These are phyloP conservation scores for Lasioglossum calceatum DNA, from an alignment of 2,888 invertebrate genomes.

Conservation along the genomic window DNA sequence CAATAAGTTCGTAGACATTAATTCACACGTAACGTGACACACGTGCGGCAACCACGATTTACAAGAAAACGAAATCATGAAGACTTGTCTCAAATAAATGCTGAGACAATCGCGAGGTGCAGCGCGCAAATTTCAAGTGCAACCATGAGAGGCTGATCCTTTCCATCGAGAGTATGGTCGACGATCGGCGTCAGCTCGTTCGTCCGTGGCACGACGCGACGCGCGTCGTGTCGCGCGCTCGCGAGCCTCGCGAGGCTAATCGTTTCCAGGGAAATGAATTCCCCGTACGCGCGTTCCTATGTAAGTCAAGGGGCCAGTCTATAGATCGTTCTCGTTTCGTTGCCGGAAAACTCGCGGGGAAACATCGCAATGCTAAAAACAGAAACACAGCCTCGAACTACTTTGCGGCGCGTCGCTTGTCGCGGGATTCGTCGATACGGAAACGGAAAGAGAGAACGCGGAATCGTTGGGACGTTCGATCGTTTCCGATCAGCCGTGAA, in stretches of 20 bases:
- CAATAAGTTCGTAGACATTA: too few relatives aligned
- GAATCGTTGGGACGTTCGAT: neutral
- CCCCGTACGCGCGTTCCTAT: conserved; percentile 1
- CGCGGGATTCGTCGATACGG: neutral
- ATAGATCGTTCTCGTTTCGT: conserved; percentile 9
- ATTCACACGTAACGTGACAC: too few relatives aligned
- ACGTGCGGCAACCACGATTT: too few relatives aligned
- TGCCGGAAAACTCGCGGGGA: neutral
- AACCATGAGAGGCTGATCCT: neutral
- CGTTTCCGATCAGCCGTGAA: neutral
- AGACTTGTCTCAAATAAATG: too few relatives aligned
- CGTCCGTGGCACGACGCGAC: neutral
- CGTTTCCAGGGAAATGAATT: conserved; percentile 14
- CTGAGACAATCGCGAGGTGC: too few relatives aligned
- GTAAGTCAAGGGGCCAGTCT: conserved; percentile 20
- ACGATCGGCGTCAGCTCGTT: neutral
- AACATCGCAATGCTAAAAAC: neutral
- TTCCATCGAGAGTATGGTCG: neutral
- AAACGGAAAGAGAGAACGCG: neutral
- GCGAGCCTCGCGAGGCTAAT: neutral
- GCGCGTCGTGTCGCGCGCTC: neutral
- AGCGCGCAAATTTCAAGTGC: neutral
- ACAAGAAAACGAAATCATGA: too few relatives aligned
- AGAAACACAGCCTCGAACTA: neutral
- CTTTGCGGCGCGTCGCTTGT: neutral